Percentiles rank a stretch among this genome's conserved stretches.
Evolutionary conservation across 2,797 vertebrate species (phyloP).

Genomic region (Lates japonicus): DNA sequence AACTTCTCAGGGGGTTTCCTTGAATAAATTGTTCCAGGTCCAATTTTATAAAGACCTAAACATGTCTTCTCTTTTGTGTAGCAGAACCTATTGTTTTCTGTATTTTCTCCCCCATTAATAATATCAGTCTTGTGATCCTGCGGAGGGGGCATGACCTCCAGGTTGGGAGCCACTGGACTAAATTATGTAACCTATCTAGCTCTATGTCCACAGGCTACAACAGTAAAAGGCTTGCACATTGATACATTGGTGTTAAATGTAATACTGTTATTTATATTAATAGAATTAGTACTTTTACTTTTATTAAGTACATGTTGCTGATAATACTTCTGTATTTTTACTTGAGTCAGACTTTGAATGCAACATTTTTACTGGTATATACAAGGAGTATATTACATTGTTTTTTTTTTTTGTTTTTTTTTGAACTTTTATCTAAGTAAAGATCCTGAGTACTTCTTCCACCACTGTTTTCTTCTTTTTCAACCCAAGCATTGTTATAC

Average conservation of each 20-base stretch:
- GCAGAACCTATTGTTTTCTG: background rate
- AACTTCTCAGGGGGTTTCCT: background rate
- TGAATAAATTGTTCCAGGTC: background rate
- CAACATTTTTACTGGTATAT: background rate
- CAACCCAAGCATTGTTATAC: constrained; percentile 45
- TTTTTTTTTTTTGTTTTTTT: background rate
- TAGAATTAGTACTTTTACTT: background rate
- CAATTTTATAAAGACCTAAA: background rate
- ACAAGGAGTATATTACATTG: background rate
- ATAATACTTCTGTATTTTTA: background rate
- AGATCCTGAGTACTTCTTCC: too few relatives aligned
- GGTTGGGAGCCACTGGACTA: background rate
- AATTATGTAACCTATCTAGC: background rate
- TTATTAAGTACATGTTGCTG: background rate
- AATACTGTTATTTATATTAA: background rate
- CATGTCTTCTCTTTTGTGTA: background rate
- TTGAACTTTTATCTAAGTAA: background rate
- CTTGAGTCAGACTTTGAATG: background rate
- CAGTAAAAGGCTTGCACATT: background rate
- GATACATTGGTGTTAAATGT: background rate
- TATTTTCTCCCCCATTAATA: background rate
- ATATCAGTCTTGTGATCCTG: background rate
- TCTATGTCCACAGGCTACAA: background rate
- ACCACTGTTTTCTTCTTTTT: background rate
- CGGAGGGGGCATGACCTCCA: background rate